Base-by-base conservation (phyloP, 2,797 vertebrate species). In the Pogoniulus pusillus region DNA sequence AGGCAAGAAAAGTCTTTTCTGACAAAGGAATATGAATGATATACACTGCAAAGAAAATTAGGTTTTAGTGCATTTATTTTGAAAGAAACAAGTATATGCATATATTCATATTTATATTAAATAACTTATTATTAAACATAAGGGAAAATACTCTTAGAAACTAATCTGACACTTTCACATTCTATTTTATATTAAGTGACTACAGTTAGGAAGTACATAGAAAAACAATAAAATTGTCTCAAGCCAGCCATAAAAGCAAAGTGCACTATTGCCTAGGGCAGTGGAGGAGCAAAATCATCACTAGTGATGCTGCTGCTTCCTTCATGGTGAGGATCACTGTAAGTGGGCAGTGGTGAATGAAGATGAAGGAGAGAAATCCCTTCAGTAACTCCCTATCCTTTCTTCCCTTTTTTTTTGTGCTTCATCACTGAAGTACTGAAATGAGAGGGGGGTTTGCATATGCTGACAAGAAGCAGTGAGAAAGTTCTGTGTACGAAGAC, bases 41-140 rank as follows among this genome's bases (percentile, higher is more conserved):
- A 73, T 16, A 76, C 37, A 74, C 22, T 29, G 24, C 59, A 32
- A 81, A 82, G 16, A 62, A 82, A 77, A 91, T 80, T 6, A 69
- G 45, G 92, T 94, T 87, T 59, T 85, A 88, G 81, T 94, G 75
- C 69, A 69, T 95, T 96, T 96, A 96, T 95, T 95, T 90, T 84
- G 69, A 93, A 90, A 80, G 75, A 88, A 87, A 93, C 82, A 90
- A 34, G 49, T 74, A 54, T 90, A n/a, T n/a, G n/a, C 71, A 82
- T 89, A 64, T 88, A 82, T 76, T 89, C 29, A 84, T 93, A 85
- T 87, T 88, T 80, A 69, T 76, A 90, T 95, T 91, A 94, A 92
- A 96, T 95, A 91, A 78, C n/a, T 91, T 90, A 90, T 59, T 91
- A 87, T 82, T 94, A 94, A 93, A 94, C 45, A 92, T 69, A 39